Conservation (phyloP, 2,888 invertebrate genomes). For the Ceramica pisi region DNA sequence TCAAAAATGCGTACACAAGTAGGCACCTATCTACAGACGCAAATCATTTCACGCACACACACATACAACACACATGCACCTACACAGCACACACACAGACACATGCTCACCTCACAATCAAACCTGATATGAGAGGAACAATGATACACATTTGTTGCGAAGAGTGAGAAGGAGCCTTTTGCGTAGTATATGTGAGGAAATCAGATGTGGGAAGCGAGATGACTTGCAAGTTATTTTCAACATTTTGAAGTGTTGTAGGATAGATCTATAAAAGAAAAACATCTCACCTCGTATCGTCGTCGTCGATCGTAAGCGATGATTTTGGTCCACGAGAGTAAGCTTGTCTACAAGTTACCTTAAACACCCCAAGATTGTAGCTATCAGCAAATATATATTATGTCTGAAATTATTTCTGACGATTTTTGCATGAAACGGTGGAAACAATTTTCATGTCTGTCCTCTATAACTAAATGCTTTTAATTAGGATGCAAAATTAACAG, state of each 20-base stretch:
- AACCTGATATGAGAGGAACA: conserved; percentile 87
- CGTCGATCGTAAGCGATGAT: no score
- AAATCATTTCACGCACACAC: conserved; percentile 54
- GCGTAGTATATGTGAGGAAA: conserved; percentile 71
- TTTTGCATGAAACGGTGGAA: neutral
- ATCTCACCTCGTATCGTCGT: no score
- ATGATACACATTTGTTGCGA: conserved; percentile 84
- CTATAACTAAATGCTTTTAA: neutral
- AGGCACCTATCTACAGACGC: conserved; percentile 33
- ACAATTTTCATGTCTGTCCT: neutral
- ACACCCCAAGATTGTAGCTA: no score
- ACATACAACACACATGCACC: neutral
- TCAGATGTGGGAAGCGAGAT: conserved; percentile 64
- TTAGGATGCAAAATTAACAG: neutral
- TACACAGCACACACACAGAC: conserved; percentile 29
- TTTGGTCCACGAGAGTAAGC: no score
- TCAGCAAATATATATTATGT: no score
- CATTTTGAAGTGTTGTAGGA: no score
- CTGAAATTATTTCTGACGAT: neutral
- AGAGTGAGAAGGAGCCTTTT: conserved; percentile 80
- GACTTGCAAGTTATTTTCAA: neutral
- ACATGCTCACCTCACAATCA: conserved; percentile 67
- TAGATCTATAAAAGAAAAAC: no score
- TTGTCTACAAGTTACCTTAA: no score
- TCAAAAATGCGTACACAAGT: conserved; percentile 47